Evolutionary conservation across 2,113 vertebrate genomes (phyloP).

Genomic region (Capreolus pygargus): DNA sequence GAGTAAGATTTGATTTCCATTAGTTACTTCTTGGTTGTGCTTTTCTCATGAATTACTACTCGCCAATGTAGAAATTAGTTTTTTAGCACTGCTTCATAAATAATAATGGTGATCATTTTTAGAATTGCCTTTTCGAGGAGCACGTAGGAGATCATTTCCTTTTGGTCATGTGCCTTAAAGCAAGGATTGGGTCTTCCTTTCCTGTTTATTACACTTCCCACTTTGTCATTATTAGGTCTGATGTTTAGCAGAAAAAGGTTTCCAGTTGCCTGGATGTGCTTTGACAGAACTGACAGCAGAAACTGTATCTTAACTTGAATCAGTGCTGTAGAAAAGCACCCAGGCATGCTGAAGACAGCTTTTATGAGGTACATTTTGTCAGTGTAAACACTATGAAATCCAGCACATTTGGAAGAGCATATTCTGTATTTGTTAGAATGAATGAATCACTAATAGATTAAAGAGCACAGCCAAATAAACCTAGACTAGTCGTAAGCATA

Average conservation of each 20-base stretch:
- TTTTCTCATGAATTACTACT: conserved; percentile 25
- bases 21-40: background rate
- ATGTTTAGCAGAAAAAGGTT: conserved; percentile 59
- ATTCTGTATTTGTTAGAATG: conserved; percentile 79
- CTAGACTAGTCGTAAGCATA: conserved; percentile 77
- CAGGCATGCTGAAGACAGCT: conserved; percentile 62
- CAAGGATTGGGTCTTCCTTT: conserved; percentile 23
- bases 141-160: background rate
- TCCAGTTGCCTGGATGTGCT: conserved; percentile 49
- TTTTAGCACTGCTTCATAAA: conserved; percentile 32
- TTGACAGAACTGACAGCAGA: conserved; percentile 45
- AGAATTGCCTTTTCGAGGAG: background rate
- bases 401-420: conserved; percentile 71
- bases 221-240: conserved; percentile 47
- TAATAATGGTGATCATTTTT: conserved; percentile 26
- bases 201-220: background rate
- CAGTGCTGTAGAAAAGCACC: conserved; percentile 62
- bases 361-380: conserved; percentile 72
- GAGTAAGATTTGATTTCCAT: background rate
- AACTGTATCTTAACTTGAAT: conserved; percentile 65
- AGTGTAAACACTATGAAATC: conserved; percentile 75
- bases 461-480: conserved; percentile 78
- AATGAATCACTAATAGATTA: conserved; percentile 78
- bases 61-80: background rate
- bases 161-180: conserved; percentile 37